Evolutionary conservation across 2,797 vertebrate species (phyloP).

Genomic region (Anomalospiza imberbis): DNA sequence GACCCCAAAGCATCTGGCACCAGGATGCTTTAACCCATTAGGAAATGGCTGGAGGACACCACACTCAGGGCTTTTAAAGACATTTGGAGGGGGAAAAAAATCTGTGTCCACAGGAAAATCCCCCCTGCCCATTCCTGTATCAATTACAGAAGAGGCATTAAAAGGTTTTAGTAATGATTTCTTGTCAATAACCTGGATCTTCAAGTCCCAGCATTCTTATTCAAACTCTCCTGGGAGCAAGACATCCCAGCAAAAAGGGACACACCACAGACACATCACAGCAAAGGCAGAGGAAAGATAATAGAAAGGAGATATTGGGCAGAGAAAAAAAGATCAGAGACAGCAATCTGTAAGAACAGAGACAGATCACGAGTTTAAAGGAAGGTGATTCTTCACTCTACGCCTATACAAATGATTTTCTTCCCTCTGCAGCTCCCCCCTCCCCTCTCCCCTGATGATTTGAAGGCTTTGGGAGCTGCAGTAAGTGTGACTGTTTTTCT

Average conservation of each 20-base stretch:
- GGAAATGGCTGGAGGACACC: background rate
- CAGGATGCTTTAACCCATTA: background rate
- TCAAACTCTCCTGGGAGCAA: background rate
- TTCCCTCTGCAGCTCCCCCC: background rate
- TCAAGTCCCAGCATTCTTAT: background rate
- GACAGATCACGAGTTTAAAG: background rate
- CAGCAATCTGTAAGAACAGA: conserved; percentile 7
- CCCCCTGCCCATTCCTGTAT: background rate
- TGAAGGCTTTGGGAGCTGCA: conserved; percentile 26
- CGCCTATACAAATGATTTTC: conserved; percentile 16
- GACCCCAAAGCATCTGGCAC: background rate
- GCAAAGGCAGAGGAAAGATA: background rate
- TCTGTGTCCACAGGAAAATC: background rate
- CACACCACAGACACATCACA: background rate
- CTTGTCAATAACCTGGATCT: conserved; percentile 24
- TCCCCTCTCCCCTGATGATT: background rate
- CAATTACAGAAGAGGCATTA: conserved; percentile 40
- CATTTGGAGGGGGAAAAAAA: background rate
- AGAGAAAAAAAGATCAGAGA: conserved; percentile 3
- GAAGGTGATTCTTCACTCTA: conserved; percentile 32
- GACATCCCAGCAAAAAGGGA: background rate
- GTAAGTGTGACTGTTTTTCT: conserved; percentile 6
- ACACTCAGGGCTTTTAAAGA: background rate
- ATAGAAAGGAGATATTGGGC: background rate
- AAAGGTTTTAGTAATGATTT: conserved; percentile 45